Evolutionary conservation across 2,888 invertebrate species (phyloP).

Genomic region (Trichacis sp.): DNA sequence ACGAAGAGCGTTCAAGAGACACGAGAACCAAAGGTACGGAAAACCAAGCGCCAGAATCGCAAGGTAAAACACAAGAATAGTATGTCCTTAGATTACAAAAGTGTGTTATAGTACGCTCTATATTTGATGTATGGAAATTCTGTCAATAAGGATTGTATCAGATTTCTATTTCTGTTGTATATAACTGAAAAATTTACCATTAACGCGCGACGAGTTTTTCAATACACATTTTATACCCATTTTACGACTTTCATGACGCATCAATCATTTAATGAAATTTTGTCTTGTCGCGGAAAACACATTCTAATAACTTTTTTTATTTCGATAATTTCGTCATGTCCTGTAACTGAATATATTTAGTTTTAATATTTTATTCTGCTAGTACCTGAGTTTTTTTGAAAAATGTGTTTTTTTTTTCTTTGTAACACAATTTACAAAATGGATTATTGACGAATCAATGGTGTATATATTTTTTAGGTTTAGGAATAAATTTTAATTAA

Average conservation of each 20-base stretch:
- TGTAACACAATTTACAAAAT: no score
- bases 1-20: slow-evolving; percentile 58
- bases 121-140: slow-evolving; percentile 39
- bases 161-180: neutral
- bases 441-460: slow-evolving; percentile 36
- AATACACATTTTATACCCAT: neutral
- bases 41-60: slow-evolving; percentile 60
- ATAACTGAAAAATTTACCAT: neutral
- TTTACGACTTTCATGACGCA: neutral
- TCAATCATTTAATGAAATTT: no score
- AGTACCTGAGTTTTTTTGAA: neutral
- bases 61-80: slow-evolving; percentile 64
- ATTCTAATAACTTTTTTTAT: no score
- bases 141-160: slow-evolving; percentile 20
- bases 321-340: no score
- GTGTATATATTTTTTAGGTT: slow-evolving; percentile 51
- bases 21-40: slow-evolving; percentile 58
- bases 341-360: neutral
- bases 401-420: neutral
- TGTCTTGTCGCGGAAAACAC: no score
- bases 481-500: slow-evolving; percentile 54
- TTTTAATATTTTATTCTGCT: neutral
- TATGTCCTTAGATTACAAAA: slow-evolving; percentile 55
- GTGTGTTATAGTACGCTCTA: slow-evolving; percentile 48
- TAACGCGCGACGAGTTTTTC: neutral